Evolutionary conservation across 2,113 vertebrate genomes (phyloP), one percentile per base, ranked within the genome.

Genomic region (Dipodomys stephensi): DNA sequence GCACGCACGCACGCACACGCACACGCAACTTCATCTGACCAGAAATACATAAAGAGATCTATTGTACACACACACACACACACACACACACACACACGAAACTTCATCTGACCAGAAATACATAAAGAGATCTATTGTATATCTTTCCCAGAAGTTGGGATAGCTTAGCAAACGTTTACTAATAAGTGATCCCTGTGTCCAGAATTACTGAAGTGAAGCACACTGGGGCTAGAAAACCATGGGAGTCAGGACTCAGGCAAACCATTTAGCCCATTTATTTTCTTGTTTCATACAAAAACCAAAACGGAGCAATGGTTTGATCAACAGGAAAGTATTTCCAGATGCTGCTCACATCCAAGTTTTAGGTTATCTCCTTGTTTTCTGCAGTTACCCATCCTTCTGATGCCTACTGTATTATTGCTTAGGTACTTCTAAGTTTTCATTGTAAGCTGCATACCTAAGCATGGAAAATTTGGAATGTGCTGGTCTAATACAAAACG

Each of bases 221-320:
- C 81, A 67, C 4, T 2, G 1, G 46, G 6, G 30, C 22, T 13
- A 11, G 68, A 39, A 8, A 7, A 8, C 30, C 8, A 22, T 3
- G 35, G 44, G 53, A 10, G 13, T 16, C 25, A 19, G 65, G 71
- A 5, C 69, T 19, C 46, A 62, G 44, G 68, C 4, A 8, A 88
- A 46, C n/a, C 35, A n/a, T 19, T 67, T 28, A n/a, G 19, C n/a
- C 73, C 32, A 9, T 32, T 1, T n/a, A 44, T 65, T 20, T 73
- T 46, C 32, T 30, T 69, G 15, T n/a, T 39, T 73, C 76, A 53
- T 16, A 76, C 53, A 65, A 35, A 35, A 22, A 20, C 18, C 53
- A 64, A 2, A 0, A 35, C 0, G 2, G 5, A 62, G 20, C 44
- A 46, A 27, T 4, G 10, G n/a, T 16, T 73, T 1, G 0, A 13